Percentiles rank a stretch among this genome's conserved stretches.
Conservation (phyloP, 2,113 vertebrate genomes). For the Tinamus guttatus region DNA sequence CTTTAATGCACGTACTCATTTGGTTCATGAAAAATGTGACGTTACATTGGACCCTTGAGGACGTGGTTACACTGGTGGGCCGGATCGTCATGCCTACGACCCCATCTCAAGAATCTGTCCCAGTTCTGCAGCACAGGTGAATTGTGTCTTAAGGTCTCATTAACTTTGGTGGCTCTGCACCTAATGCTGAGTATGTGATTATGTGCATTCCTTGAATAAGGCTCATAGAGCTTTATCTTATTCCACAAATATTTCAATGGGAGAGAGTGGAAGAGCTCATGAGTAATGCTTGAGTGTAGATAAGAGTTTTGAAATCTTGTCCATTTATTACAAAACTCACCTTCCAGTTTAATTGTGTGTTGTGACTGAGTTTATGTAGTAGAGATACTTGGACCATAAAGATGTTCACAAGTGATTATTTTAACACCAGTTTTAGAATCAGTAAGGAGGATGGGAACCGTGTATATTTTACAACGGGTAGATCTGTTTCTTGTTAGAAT, state of each 20-base stretch:
- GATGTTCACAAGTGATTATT: not conserved
- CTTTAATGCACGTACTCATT: not conserved
- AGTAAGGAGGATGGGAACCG: not conserved
- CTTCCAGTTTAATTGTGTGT: not conserved
- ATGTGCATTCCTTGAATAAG: not conserved
- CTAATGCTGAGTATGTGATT: not conserved
- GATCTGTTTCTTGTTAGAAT: not conserved
- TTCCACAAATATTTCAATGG: not conserved
- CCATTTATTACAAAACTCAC: not conserved
- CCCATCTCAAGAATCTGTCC: not conserved
- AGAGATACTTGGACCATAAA: not conserved
- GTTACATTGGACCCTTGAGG: not conserved
- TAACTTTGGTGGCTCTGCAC: not conserved
- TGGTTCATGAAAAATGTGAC: not conserved
- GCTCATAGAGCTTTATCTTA: not conserved
- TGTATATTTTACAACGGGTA: not conserved
- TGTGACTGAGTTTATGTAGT: not conserved
- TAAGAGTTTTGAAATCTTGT: not conserved
- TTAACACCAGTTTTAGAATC: not conserved
- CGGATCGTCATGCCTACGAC: not conserved
- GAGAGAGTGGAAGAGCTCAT: not conserved
- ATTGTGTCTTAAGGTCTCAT: not conserved
- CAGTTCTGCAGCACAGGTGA: not conserved
- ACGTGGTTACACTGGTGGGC: not conserved
- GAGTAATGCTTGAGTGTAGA: not conserved